Conservation (phyloP, 2,888 invertebrate species). For the Rhamnusium bicolor region DNA sequence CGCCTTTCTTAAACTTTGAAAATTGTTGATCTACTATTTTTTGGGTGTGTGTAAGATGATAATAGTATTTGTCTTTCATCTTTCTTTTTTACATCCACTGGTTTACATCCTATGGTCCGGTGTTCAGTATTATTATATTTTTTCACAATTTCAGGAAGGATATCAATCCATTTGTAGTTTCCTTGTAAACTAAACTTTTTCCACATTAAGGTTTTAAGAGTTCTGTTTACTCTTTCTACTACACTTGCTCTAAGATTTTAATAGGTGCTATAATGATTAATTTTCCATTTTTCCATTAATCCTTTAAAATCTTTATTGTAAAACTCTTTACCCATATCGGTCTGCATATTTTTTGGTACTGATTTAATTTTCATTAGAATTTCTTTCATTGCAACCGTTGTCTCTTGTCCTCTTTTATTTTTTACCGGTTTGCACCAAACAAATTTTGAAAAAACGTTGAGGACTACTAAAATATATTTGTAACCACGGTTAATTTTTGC, state of each 20-base stretch:
- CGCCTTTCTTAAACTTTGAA: constrained; percentile 23
- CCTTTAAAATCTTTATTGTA: constrained; percentile 36
- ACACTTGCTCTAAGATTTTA: too few relatives aligned
- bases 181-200: constrained; percentile 54
- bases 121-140: constrained; percentile 38
- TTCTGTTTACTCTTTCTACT: too few relatives aligned
- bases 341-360: constrained; percentile 37
- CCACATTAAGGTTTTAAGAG: constrained; percentile 46
- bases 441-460: constrained; percentile 63
- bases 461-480: constrained; percentile 59
- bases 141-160: constrained; percentile 33
- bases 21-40: background rate
- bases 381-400: constrained; percentile 42
- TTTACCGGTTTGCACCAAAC: constrained; percentile 60
- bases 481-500: constrained; percentile 56
- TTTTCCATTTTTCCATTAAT: constrained; percentile 38
- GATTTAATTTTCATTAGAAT: constrained; percentile 1
- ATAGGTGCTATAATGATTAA: too few relatives aligned
- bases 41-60: background rate
- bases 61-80: constrained; percentile 29
- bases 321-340: constrained; percentile 45
- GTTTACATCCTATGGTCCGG: constrained; percentile 18
- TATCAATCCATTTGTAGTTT: constrained; percentile 48
- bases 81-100: constrained; percentile 22
- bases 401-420: constrained; percentile 55